Conservation (phyloP, 2,888 invertebrate genomes). For the Lepidochrysops patricia region DNA sequence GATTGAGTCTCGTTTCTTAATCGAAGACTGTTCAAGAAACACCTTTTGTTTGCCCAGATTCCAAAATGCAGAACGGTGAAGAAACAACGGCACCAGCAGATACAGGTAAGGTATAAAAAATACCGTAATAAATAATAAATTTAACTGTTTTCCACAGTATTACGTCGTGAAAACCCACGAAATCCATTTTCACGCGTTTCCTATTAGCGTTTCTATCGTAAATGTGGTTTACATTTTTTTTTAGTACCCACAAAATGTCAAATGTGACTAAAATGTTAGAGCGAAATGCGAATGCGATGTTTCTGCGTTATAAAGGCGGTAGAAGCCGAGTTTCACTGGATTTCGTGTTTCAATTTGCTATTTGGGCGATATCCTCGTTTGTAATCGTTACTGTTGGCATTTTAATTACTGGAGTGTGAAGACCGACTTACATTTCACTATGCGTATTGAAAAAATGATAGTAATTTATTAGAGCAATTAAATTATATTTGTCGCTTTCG, state of each 20-base stretch:
- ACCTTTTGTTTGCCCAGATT: conserved; percentile 55
- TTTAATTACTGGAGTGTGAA: conserved; percentile 72
- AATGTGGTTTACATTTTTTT: conserved; percentile 30
- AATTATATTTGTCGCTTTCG: conserved; percentile 20
- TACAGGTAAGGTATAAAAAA: conserved; percentile 57
- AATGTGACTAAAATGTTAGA: conserved; percentile 6
- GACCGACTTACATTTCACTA: conserved; percentile 62
- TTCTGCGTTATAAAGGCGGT: conserved; percentile 28
- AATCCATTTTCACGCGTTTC: not conserved
- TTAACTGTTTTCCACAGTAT: conserved; percentile 43
- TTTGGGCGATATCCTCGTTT: conserved; percentile 58
- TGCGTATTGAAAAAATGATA: conserved; percentile 54
- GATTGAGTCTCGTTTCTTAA: conserved; percentile 48
- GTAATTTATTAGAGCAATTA: conserved; percentile 40
- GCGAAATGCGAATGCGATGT: conserved; percentile 24
- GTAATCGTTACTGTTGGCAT: conserved; percentile 64
- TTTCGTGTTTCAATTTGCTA: conserved; percentile 58
- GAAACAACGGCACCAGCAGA: conserved; percentile 51
- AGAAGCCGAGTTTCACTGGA: conserved; percentile 47
- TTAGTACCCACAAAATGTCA: conserved; percentile 45
- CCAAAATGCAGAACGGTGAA: conserved; percentile 70
- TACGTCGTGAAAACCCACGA: conserved; percentile 28
- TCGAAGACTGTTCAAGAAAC: conserved; percentile 33
- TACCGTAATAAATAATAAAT: conserved; percentile 49
- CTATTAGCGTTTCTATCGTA: not conserved